Evolutionary conservation across 2,888 invertebrate genomes (phyloP), one percentile per base, ranked within the genome.

Genomic region (Pardosa pseudoannulata): DNA sequence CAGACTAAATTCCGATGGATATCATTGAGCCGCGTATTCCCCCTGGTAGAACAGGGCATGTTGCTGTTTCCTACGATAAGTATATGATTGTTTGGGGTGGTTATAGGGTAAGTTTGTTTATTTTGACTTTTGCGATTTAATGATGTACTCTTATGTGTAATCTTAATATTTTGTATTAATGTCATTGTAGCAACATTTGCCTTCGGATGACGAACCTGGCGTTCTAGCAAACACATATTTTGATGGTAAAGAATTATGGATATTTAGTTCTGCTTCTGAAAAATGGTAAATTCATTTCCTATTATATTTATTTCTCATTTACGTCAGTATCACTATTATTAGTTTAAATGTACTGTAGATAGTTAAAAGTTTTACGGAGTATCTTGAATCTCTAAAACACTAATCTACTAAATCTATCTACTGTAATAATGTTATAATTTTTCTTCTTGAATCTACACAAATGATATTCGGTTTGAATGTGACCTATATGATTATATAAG

Each of bases 41-140:
- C 19, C 79, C 86, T 16, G 79, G 56, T 6, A 79, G 88, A 75
- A 89, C 83, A 65, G 91, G 91, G 32, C 91, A 91, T 89, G 88
- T 91, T 31, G 89, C 91, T 70, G 90, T 90, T 31, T 88, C 89
- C 31, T 89, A 90, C 64, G 90, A 90, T 46, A 90, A 90, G 56
- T 82, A 32, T 71, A 90, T 91, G 89, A 79, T 91, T 32, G 89
- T 91, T 19, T 91, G 91, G 91, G 91, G 91, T 78, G 91, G 91
- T n/a, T 91, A 91, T 72, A 88, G 70, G 78, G 89, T 89, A 82
- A 88, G 81, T 72, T 46, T n/a, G 41, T 16, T 13, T 46, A 23
- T 19, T 70, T 32, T 27, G 13, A 28, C 28, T 46, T 9, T n/a
- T n/a, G n/a, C n/a, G n/a, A n/a, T n/a, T n/a, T n/a, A n/a, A n/a